phyloP scores from a whole-genome alignment of 2,113 vertebrate species.

The Callipepla californica region DNA sequence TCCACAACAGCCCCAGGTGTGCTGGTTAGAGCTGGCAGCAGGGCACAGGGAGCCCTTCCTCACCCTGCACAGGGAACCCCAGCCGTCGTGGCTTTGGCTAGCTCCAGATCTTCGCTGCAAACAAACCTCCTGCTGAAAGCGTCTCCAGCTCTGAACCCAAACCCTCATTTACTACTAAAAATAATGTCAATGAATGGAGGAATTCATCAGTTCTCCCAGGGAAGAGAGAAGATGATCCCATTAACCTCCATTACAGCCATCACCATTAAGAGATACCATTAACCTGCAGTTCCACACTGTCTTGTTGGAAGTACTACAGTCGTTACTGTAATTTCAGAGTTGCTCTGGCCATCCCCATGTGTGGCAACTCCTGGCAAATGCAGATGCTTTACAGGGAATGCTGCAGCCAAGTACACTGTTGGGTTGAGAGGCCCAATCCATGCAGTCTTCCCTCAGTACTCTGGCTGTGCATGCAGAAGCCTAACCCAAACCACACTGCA shows the following conservation, averaged over 20 bases:
- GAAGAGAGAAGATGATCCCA: conserved; percentile 61
- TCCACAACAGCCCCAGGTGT: too few species aligned
- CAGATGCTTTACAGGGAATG: neutral
- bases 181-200: conserved; percentile 58
- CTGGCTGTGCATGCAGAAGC: neutral
- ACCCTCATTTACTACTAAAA: conserved; percentile 50
- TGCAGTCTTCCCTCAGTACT: fast-evolving
- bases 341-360: neutral
- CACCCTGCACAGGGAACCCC: too few species aligned
- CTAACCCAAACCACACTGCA: neutral
- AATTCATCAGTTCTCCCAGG: conserved; percentile 58
- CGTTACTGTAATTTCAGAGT: neutral
- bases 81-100: neutral
- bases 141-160: neutral
- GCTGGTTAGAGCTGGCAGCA: neutral
- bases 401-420: neutral
- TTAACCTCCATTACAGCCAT: conserved; percentile 65
- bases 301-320: neutral
- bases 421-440: neutral
- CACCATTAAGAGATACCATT: conserved; percentile 52
- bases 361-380: neutral
- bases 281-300: conserved; percentile 33
- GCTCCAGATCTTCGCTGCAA: neutral
- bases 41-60: too few species aligned
- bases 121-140: conserved; percentile 1